phyloP scores from a whole-genome alignment of 2,797 vertebrate species.

The Pelobates cultripes region DNA sequence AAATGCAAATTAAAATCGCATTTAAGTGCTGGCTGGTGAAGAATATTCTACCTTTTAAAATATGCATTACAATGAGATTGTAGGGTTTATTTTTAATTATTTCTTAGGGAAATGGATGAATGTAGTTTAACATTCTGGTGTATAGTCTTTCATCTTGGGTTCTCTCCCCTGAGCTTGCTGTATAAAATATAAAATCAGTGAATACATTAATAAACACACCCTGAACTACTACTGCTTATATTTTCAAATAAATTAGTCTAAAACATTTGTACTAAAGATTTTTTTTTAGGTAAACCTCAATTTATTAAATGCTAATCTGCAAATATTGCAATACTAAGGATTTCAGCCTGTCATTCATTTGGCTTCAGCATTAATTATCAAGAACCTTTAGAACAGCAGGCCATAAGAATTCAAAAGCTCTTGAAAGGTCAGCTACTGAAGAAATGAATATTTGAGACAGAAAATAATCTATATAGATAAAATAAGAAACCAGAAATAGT shows the following conservation, averaged over 20 bases:
- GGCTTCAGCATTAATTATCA: background rate
- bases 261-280: background rate
- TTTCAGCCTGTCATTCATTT: background rate
- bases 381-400: background rate
- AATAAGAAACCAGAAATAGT: background rate
- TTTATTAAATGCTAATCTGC: conserved; percentile 10
- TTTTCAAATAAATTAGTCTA: conserved; percentile 22
- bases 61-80: conserved; percentile 19
- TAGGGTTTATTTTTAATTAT: conserved; percentile 2
- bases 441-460: background rate
- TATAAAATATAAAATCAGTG: conserved; percentile 6
- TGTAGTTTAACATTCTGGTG: conserved; percentile 1
- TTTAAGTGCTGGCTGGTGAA: background rate
- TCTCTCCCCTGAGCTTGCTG: conserved; percentile 32
- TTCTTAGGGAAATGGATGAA: conserved; percentile 22
- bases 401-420: background rate
- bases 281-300: background rate
- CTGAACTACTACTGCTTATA: conserved; percentile 14
- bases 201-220: background rate
- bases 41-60: conserved; percentile 27
- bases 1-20: conserved; percentile 26
- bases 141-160: conserved; percentile 19
- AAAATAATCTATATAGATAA: background rate
- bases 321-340: conserved; percentile 2
- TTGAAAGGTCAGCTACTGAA: conserved; percentile 4